phyloP scores from a whole-genome alignment of 2,888 invertebrate species.

The Caenorhabditis virilis region DNA sequence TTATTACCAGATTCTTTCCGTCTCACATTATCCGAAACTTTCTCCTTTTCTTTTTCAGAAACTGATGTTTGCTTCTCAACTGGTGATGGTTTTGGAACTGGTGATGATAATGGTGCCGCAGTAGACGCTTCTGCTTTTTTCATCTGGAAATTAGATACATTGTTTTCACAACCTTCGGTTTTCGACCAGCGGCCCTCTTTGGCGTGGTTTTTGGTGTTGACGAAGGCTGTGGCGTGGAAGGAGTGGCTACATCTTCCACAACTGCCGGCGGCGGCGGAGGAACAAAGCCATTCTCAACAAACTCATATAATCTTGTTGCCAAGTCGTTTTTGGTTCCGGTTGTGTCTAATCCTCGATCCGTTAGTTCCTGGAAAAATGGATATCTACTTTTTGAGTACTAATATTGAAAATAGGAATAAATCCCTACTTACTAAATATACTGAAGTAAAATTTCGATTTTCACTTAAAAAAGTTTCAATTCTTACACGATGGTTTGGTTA shows the following conservation, averaged over 20 bases:
- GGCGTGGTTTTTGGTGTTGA: slow-evolving; percentile 4
- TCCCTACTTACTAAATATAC: too few species aligned
- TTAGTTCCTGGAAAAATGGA: slow-evolving; percentile 39
- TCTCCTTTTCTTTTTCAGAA: slow-evolving; percentile 1
- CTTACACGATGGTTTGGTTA: too few species aligned
- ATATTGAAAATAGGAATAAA: too few species aligned
- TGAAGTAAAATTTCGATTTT: too few species aligned
- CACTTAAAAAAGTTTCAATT: too few species aligned
- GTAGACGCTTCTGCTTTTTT: neutral
- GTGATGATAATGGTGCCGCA: too few species aligned
- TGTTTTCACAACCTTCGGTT: neutral
- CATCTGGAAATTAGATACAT: neutral
- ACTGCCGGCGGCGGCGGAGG: slow-evolving; percentile 2
- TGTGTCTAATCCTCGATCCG: slow-evolving; percentile 31
- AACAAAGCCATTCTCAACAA: slow-evolving; percentile 13
- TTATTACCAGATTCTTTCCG: slow-evolving; percentile 6
- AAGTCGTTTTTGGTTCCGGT: slow-evolving; percentile 29
- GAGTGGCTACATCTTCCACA: neutral
- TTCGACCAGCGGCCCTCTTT: too few species aligned
- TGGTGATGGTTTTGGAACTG: neutral
- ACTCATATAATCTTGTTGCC: slow-evolving; percentile 34
- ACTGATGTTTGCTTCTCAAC: neutral
- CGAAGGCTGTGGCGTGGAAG: neutral
- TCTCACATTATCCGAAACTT: too few species aligned
- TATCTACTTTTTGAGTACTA: too few species aligned